phyloP scores from a whole-genome alignment of 2,113 vertebrate species.

The Spea multiplicata region DNA sequence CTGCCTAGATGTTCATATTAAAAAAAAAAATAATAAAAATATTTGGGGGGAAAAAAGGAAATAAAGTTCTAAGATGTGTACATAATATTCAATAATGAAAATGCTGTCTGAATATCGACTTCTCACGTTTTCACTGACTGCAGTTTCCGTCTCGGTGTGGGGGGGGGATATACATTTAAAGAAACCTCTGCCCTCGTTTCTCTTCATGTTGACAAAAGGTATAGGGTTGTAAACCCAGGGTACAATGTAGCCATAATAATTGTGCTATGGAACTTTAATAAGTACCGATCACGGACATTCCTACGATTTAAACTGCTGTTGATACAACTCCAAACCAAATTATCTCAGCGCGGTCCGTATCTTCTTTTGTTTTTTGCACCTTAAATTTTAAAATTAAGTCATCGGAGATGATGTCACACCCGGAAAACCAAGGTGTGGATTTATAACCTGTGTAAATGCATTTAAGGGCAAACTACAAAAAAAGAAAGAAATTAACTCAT shows the following conservation, averaged over 20 bases:
- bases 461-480: background rate
- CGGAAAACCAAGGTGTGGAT: too few relatives aligned
- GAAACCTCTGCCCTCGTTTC: constrained; percentile 62
- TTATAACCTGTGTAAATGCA: background rate
- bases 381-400: too few relatives aligned
- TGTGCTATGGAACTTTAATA: background rate
- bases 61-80: constrained; percentile 74
- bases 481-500: background rate
- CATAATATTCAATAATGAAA: constrained; percentile 78
- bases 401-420: too few relatives aligned
- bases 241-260: background rate
- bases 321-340: too few relatives aligned
- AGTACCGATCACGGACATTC: too few relatives aligned
- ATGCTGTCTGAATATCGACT: constrained; percentile 70
- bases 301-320: too few relatives aligned
- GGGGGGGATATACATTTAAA: constrained; percentile 63
- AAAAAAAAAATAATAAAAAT: constrained; percentile 56
- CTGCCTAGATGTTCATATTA: constrained; percentile 89
- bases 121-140: constrained; percentile 68
- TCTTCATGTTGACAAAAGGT: constrained; percentile 12
- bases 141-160: constrained; percentile 62
- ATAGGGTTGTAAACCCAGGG: background rate
- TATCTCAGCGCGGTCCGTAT: too few relatives aligned
- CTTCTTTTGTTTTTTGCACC: too few relatives aligned
- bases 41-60: constrained; percentile 29